Evolutionary conservation across 2,797 vertebrate species (phyloP), one percentile per base, ranked within the genome.

Genomic region (Meda fulgida): DNA sequence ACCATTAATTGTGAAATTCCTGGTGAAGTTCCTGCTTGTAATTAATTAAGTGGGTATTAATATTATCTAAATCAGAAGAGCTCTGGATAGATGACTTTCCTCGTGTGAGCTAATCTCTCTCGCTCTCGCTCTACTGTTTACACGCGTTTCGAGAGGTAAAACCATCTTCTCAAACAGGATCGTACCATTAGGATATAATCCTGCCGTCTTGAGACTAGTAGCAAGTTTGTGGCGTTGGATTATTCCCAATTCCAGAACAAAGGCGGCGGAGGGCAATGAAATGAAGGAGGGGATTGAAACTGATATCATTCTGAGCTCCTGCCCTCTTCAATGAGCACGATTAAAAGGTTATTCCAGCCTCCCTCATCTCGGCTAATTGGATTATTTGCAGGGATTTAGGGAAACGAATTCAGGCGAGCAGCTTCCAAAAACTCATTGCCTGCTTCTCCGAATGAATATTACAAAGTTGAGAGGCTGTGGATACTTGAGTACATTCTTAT

Each of bases 371-470:
- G 85, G 70, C 91, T 95, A 96, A 96, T 95, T 95, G 95, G 95
- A 96, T 96, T 96, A 95, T 94, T 95, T 93, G 91, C 94, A 95
- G 94, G 95, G 95, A 95, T 95, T 95, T 95, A 94, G 94, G 91
- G 93, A 95, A 95, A 95, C 93, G 93, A 95, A 95, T 93, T 96
- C 94, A 90, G 80, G 91, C 92, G 93, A 95, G 93, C 86, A 91
- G 91, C 85, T 90, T 91, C 87, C 89, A 87, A 87, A 48, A 95
- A 92, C 89, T 93, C 91, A 90, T 92, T 76, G 26, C 78, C 85
- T 90, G 92, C 89, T 94, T 94, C 92, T 89, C 34, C 3, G 90
- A 94, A 93, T 90, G 88, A 82, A 92, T 94, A 94, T 92, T 83
- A 89, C 87, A 84, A 89, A 91, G 60, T 10, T 79, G 31, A 85